Evolutionary conservation across 2,113 vertebrate species (phyloP).

Genomic region (Onychostruthus taczanowskii): DNA sequence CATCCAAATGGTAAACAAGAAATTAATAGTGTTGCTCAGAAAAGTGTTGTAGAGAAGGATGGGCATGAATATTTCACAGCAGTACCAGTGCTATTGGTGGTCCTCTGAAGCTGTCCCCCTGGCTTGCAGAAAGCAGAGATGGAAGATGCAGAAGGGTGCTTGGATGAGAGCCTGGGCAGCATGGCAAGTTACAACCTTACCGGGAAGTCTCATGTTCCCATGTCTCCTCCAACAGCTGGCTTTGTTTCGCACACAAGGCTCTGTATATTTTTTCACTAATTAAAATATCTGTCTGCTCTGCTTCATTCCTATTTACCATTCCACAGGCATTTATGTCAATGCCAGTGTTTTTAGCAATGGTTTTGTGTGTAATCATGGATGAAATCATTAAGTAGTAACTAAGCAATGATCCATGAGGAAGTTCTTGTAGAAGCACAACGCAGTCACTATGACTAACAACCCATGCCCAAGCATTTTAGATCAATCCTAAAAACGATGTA

Average conservation of each 20-base stretch:
- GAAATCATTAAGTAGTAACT: neutral
- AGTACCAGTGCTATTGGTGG: neutral
- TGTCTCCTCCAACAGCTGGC: neutral
- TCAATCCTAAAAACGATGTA: neutral
- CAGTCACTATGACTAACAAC: neutral
- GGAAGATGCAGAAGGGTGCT: neutral
- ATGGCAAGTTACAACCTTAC: neutral
- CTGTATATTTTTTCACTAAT: neutral
- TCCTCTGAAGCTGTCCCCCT: neutral
- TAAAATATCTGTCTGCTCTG: neutral
- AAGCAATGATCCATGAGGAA: neutral
- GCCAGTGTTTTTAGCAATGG: neutral
- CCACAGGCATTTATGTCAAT: neutral
- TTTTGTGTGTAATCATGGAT: neutral
- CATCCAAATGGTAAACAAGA: neutral
- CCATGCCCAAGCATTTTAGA: neutral
- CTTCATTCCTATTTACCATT: neutral
- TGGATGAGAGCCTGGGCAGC: neutral
- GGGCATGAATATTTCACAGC: neutral
- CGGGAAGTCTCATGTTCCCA: accelerated
- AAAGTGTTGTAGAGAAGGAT: neutral
- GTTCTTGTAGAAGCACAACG: neutral
- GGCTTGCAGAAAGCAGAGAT: neutral
- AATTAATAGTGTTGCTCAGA: neutral
- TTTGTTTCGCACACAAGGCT: neutral